A percentile compares a stretch with the other conserved stretches of the same genome.
Evolutionary conservation across 2,113 vertebrate species (phyloP).

Genomic region (Lepisosteus osseus): DNA sequence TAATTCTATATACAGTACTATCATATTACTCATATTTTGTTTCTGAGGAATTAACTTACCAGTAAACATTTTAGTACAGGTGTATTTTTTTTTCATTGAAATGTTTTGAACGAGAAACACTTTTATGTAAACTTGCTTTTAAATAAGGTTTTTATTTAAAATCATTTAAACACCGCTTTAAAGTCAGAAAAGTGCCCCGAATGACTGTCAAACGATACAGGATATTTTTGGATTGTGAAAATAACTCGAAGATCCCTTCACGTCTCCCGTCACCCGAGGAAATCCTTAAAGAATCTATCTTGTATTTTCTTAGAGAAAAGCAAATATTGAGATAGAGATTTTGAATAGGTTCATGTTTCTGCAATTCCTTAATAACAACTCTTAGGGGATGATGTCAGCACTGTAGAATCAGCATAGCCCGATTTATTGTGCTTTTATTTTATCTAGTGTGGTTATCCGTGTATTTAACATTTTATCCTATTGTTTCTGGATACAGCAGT

Average conservation of each 20-base stretch:
- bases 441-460: too few species aligned
- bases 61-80: too few species aligned
- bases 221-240: background rate
- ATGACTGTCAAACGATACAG: conserved; percentile 35
- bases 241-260: background rate
- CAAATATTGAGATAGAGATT: conserved; percentile 16
- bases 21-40: too few species aligned
- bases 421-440: too few species aligned
- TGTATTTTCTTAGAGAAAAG: conserved; percentile 6
- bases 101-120: too few species aligned
- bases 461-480: too few species aligned
- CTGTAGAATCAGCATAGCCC: conserved; percentile 3
- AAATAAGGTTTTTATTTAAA: conserved; percentile 16
- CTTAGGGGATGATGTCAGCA: conserved; percentile 5
- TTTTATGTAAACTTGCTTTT: too few species aligned
- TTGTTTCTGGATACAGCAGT: too few species aligned
- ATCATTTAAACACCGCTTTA: conserved; percentile 42
- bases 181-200: conserved; percentile 35
- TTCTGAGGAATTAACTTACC: too few species aligned
- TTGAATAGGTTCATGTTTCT: conserved; percentile 14
- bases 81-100: too few species aligned
- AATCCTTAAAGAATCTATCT: background rate
- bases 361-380: conserved; percentile 8
- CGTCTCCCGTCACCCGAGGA: conserved; percentile 4
- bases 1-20: too few species aligned